Evolutionary conservation across 2,113 vertebrate species (phyloP).

Genomic region (Gambusia affinis): DNA sequence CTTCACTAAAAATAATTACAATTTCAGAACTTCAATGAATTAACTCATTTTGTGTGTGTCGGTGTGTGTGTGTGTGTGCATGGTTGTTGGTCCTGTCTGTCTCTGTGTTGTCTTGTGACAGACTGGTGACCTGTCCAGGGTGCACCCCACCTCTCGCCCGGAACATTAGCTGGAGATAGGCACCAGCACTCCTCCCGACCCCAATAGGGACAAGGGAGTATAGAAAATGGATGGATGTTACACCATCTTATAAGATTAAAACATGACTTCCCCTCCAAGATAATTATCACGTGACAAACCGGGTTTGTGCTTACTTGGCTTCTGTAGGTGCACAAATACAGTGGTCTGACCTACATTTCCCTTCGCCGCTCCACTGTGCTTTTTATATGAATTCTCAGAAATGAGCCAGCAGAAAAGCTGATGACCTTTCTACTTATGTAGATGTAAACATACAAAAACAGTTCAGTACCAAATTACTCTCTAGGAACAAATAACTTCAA

Average conservation of each 20-base stretch:
- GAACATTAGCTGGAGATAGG: too few species aligned
- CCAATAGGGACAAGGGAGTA: too few species aligned
- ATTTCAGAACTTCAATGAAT: neutral
- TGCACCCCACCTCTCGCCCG: too few species aligned
- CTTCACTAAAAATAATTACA: neutral
- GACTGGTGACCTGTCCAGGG: too few species aligned
- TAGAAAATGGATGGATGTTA: too few species aligned
- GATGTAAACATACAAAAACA: conserved; percentile 27
- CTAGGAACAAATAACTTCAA: conserved; percentile 17
- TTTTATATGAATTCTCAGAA: neutral
- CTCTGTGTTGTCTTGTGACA: too few species aligned
- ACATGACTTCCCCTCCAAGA: neutral
- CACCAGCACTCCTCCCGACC: too few species aligned
- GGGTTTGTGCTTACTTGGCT: neutral
- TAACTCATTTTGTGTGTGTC: neutral
- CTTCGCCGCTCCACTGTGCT: neutral
- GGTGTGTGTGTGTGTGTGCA: too few species aligned
- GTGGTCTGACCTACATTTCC: neutral
- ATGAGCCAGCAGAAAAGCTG: neutral
- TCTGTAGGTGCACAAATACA: neutral
- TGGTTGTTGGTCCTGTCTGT: too few species aligned
- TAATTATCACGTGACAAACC: neutral
- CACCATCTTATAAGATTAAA: neutral
- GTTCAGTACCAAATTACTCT: conserved; percentile 39
- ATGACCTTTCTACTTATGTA: conserved; percentile 6